Evolutionary conservation across 2,888 invertebrate species (phyloP), one percentile per base, ranked within the genome.

Genomic region (Andrena chrysosceles): DNA sequence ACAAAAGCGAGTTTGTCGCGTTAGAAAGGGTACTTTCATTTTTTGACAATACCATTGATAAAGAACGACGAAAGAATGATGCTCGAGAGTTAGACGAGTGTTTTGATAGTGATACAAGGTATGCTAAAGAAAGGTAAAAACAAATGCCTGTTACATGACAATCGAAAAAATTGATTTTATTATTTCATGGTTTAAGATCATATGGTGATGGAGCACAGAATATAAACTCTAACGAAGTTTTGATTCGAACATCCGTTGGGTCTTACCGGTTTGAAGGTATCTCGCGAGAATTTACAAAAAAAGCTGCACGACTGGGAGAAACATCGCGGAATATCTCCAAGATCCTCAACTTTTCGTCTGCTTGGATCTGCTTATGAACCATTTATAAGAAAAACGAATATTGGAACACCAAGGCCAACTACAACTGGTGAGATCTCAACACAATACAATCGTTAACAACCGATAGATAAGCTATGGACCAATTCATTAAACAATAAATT

Each of bases 301-400:
- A 98, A 98, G 91, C 95, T 98, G 0, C 98, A 98, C 93, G 98
- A 98, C 93, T 98, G 98, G 98, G 97, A 98, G 92, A 97, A 97
- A 90, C 97, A 97, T n/a, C 95, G 96, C 80, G 98, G 98, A 1
- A 98, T 98, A 77, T 96, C 97, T 0, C 98, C 98, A 0, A 98
- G 98, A 93, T 96, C 96, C 0, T 98, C 98, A 0, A 98, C 98
- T 0, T 97, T 98, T 87, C 97, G 97, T 0, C 94, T 98, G 0
- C 94, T 98, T 2, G 96, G 95, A 91, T 96, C 96, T 0, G 75
- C 81, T 31, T 88, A 87, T 2, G 70, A 76, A 16, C 81, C 88
- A 0, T 74, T 79, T n/a, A 13, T 52, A 0, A 78, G 78, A 29
- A 69, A 80, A 31, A 56, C 63, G 29, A 49, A 80, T 52, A 67